These are phyloP conservation scores for Psix sp. DNA, from an alignment of 1,140 invertebrate genomes.

Conservation along the genomic window DNA sequence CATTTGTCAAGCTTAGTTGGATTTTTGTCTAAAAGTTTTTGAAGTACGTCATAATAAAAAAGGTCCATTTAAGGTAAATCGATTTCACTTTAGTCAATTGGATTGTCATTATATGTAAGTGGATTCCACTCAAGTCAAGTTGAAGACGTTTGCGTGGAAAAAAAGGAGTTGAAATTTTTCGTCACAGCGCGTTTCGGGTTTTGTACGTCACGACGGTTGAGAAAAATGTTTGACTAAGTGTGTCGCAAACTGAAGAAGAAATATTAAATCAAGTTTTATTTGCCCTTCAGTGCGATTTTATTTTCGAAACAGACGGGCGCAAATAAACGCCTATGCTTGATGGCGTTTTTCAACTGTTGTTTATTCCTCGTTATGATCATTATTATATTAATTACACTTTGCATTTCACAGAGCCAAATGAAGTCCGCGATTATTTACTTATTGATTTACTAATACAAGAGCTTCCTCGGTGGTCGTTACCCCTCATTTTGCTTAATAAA, in stretches of 20 bases:
- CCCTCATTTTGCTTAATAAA: constrained; percentile 34
- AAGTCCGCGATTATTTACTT: constrained; percentile 40
- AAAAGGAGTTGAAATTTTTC: constrained; percentile 51
- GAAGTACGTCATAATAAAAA: constrained; percentile 50
- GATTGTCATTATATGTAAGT: constrained; percentile 56
- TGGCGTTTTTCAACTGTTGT: constrained; percentile 9
- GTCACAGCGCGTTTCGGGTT: constrained; percentile 30
- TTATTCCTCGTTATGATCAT: constrained; percentile 1
- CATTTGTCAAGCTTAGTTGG: constrained; percentile 47
- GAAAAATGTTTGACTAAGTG: constrained; percentile 56
- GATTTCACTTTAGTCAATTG: constrained; percentile 60
- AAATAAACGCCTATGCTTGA: constrained; percentile 14
- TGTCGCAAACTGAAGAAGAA: constrained; percentile 40
- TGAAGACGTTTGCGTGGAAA: constrained; percentile 53
- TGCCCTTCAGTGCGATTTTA: constrained; percentile 4
- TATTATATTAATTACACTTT: not conserved
- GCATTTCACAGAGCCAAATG: not conserved
- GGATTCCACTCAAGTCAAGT: constrained; percentile 57
- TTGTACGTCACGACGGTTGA: constrained; percentile 47
- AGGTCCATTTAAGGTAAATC: constrained; percentile 57
- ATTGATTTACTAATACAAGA: constrained; percentile 49
- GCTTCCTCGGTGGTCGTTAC: constrained; percentile 17
- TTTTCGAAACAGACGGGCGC: constrained; percentile 15
- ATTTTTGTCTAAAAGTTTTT: constrained; percentile 48
- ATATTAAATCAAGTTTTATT: constrained; percentile 53